These are phyloP conservation scores for Hippocampus mohnikei DNA, from an alignment of 2,113 vertebrate species.

Conservation along the genomic window DNA sequence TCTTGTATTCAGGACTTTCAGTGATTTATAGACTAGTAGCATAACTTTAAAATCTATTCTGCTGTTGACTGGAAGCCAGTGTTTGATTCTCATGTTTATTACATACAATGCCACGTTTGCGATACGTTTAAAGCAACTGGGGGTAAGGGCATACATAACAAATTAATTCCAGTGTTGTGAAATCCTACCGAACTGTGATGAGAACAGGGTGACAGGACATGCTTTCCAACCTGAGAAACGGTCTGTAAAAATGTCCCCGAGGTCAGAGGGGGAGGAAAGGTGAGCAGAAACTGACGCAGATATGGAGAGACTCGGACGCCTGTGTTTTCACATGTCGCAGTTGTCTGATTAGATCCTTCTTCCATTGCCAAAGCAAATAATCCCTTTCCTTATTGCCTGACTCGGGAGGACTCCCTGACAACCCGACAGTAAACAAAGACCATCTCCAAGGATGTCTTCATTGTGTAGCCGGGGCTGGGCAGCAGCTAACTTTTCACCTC, in stretches of 20 bases:
- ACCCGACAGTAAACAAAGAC: slow-evolving; percentile 70
- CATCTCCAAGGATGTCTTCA: slow-evolving; percentile 75
- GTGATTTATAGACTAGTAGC: no score
- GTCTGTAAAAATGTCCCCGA: slow-evolving; percentile 12
- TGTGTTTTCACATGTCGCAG: slow-evolving; percentile 49
- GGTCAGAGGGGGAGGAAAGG: slow-evolving; percentile 43
- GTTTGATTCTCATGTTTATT: no score
- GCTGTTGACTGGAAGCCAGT: no score
- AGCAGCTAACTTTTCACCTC: slow-evolving; percentile 43
- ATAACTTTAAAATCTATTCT: no score
- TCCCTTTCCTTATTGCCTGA: slow-evolving; percentile 66
- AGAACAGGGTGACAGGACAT: background rate
- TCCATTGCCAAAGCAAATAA: slow-evolving; percentile 73
- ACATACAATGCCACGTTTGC: background rate
- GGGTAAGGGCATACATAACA: no score
- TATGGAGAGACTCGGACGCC: slow-evolving; percentile 46
- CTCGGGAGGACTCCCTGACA: slow-evolving; percentile 71
- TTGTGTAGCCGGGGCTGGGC: slow-evolving; percentile 61
- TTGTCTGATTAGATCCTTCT: slow-evolving; percentile 69
- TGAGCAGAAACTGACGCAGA: slow-evolving; percentile 39
- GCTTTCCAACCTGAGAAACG: slow-evolving; percentile 6
- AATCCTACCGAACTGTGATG: background rate
- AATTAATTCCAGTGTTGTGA: background rate
- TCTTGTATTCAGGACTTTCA: no score
- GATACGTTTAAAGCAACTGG: background rate